Percentiles rank a stretch among this genome's conserved stretches.
These are phyloP conservation scores for Cebus imitator DNA, from an alignment of 2,113 vertebrate genomes.

Conservation along the genomic window DNA sequence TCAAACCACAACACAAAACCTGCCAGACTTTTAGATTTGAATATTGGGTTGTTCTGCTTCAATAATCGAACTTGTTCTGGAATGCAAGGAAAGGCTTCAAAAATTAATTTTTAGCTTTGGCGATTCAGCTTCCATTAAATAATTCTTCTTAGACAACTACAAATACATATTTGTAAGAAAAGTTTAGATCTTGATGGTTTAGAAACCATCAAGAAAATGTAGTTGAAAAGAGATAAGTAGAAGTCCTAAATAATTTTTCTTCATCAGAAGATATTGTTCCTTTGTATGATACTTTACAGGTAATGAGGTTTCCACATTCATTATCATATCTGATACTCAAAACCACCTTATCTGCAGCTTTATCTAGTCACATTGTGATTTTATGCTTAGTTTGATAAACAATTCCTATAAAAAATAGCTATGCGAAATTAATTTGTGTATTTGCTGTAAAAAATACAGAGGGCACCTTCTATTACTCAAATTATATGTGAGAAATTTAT, in stretches of 20 bases:
- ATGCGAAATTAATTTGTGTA: neutral
- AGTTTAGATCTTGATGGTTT: constrained; percentile 57
- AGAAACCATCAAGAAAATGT: constrained; percentile 51
- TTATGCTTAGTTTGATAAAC: constrained; percentile 32
- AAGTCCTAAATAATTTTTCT: neutral
- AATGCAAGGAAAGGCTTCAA: constrained; percentile 73
- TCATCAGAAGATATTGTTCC: neutral
- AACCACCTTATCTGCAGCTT: neutral
- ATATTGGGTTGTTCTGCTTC: constrained; percentile 70
- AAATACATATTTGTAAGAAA: constrained; percentile 51
- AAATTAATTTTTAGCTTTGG: constrained; percentile 72
- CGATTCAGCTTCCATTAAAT: constrained; percentile 68
- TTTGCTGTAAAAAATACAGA: neutral
- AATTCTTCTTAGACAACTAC: constrained; percentile 54
- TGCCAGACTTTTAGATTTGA: constrained; percentile 68
- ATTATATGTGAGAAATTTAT: constrained; percentile 21
- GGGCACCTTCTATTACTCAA: neutral
- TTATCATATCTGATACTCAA: neutral
- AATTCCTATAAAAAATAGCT: neutral
- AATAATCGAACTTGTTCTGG: constrained; percentile 75
- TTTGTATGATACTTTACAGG: neutral
- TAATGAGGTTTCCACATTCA: neutral
- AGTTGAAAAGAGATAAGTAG: neutral
- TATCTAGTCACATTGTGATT: constrained; percentile 28
- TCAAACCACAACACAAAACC: constrained; percentile 67